These are phyloP conservation scores for Zaprionus vittiger DNA, from an alignment of 1,140 invertebrate genomes.

Conservation along the genomic window DNA sequence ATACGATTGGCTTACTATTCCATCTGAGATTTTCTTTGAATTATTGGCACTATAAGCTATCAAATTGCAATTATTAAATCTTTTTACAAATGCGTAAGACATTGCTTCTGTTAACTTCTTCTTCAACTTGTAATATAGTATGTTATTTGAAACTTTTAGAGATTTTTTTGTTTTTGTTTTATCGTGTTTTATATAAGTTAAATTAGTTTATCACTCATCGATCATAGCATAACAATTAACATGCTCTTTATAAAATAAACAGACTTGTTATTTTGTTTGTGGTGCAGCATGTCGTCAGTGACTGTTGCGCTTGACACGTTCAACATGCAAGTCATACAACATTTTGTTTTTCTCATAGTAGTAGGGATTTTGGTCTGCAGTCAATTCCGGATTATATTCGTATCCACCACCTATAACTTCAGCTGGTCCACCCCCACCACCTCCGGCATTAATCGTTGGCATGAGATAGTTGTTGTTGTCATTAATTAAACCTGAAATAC, in stretches of 20 bases:
- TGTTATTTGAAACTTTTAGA: neutral
- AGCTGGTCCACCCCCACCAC: constrained; percentile 21
- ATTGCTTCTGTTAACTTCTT: constrained; percentile 17
- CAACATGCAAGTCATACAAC: constrained; percentile 77
- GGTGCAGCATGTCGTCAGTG: constrained; percentile 43
- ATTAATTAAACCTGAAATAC: constrained; percentile 53
- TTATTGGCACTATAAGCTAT: constrained; percentile 47
- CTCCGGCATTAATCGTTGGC: constrained; percentile 19
- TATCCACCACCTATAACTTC: constrained; percentile 28
- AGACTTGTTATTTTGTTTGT: neutral
- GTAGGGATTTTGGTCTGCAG: constrained; percentile 74
- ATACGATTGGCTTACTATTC: constrained; percentile 33
- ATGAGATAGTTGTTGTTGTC: constrained; percentile 60
- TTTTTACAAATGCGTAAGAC: constrained; percentile 2
- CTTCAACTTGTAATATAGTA: constrained; percentile 12
- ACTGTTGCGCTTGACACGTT: constrained; percentile 67
- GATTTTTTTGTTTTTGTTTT: constrained; percentile 5
- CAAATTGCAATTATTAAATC: constrained; percentile 21
- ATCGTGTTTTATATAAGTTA: constrained; percentile 10
- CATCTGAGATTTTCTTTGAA: constrained; percentile 48
- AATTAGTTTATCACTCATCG: constrained; percentile 23
- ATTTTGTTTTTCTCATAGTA: constrained; percentile 83
- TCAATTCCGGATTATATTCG: constrained; percentile 77
- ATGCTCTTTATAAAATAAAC: constrained; percentile 6
- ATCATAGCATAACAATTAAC: constrained; percentile 23